Base-by-base conservation (phyloP, 2,888 invertebrate genomes). In the Dascillus cervinus region DNA sequence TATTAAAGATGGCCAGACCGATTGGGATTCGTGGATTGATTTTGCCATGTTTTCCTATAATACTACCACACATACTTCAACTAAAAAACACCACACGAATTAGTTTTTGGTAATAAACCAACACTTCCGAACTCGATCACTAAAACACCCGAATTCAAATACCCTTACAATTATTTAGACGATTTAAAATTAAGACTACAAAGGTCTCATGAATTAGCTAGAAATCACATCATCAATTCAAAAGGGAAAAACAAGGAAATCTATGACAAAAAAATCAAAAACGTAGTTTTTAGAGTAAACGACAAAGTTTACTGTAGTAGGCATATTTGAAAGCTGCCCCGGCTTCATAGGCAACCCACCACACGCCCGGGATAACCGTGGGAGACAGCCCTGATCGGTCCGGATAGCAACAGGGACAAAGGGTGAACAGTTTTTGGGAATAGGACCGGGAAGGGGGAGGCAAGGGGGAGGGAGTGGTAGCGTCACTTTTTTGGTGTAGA, bases 21-120 rank as follows among this genome's bases (percentile, higher is more conserved):
- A 40, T 13, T 40, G 37, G 34, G 29, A 35, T 20, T 30, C 15
- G 26, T 32, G n/a, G 37, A 34, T 11, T 19, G 17, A 19, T 11
- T 47, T 45, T 20, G 44, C 48, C n/a, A n/a, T 50, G 37, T 49
- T 53, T 25, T 41, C 41, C 0, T 51, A 51, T 23, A 49, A 51
- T 19, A 46, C 47, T 29, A 41, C 44, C 3, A 37, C 39, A 1
- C 53, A 56, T 34, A 32, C 39, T 4, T 36, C 46, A 2, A 55
- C 51, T 1, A 40, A 43, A 8, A 34, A 14, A 37, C 44, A 2
- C 53, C 52, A 5, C 41, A 44, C 21, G 46, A 53, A 43, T 22
- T 52, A 26, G 23, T 49, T 3, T 52, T 48, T 28, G 49, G 49
- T 5, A 9, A 37, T 15, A 27, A 42, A 33, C 26, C 44, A 2